These are phyloP conservation scores for Drosophila rhopaloa DNA, from an alignment of 1,140 invertebrate species.

Conservation along the genomic window DNA sequence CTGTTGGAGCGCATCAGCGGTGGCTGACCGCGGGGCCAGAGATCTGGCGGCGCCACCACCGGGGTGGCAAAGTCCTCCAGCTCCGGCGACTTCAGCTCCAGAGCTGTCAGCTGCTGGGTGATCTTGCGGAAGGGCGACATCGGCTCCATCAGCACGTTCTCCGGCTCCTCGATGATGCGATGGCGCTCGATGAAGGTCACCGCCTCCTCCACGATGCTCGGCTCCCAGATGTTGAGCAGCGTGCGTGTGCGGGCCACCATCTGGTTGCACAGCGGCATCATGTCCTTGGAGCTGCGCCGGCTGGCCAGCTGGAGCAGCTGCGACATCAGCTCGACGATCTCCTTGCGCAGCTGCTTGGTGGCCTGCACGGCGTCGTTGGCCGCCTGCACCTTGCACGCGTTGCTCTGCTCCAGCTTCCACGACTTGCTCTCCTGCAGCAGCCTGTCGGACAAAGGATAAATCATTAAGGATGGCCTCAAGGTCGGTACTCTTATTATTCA, in stretches of 20 bases:
- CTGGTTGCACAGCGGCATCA: slow-evolving; percentile 91
- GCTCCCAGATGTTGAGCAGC: slow-evolving; percentile 92
- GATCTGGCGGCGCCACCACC: slow-evolving; percentile 87
- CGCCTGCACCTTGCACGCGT: slow-evolving; percentile 89
- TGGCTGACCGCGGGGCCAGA: slow-evolving; percentile 85
- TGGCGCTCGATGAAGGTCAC: slow-evolving; percentile 92
- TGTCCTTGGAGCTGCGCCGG: slow-evolving; percentile 89
- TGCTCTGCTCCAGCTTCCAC: slow-evolving; percentile 86
- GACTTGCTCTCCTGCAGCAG: slow-evolving; percentile 93
- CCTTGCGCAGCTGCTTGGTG: slow-evolving; percentile 90
- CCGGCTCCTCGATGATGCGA: slow-evolving; percentile 84
- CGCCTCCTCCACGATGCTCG: slow-evolving; percentile 93
- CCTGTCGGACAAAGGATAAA: slow-evolving; percentile 82
- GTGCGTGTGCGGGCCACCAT: slow-evolving; percentile 92
- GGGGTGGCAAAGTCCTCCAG: slow-evolving; percentile 90
- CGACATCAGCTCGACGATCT: slow-evolving; percentile 92
- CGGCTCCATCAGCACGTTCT: slow-evolving; percentile 85
- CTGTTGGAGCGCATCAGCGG: slow-evolving; percentile 79
- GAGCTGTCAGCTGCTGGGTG: slow-evolving; percentile 90
- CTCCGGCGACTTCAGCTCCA: slow-evolving; percentile 89
- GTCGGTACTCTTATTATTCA: too few relatives aligned
- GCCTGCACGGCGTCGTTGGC: slow-evolving; percentile 93
- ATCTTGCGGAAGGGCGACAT: slow-evolving; percentile 91
- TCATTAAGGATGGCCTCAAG: not conserved
- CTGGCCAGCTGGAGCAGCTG: slow-evolving; percentile 90